These are phyloP conservation scores for Platerodrilus igneus DNA, from an alignment of 2,888 invertebrate genomes.

Conservation along the genomic window DNA sequence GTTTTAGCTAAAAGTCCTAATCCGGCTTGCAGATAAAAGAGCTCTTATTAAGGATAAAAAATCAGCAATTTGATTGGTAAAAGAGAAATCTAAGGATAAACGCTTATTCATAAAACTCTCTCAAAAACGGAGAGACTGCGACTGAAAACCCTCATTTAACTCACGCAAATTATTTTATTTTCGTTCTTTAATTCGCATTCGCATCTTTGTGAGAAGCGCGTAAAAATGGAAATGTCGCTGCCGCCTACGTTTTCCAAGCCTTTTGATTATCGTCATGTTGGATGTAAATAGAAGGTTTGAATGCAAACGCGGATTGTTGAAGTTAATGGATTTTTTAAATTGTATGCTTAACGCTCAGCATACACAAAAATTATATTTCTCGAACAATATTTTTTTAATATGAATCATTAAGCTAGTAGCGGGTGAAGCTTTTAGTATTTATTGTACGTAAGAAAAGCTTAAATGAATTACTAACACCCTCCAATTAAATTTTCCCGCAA, in stretches of 20 bases:
- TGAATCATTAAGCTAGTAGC: no score
- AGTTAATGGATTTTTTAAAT: no score
- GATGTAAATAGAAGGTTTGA: slow-evolving; percentile 12
- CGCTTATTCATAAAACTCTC: no score
- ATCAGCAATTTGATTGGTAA: no score
- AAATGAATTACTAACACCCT: slow-evolving; percentile 21
- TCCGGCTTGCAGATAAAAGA: no score
- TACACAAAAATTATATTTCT: no score
- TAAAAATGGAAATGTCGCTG: slow-evolving; percentile 18
- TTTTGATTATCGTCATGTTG: slow-evolving; percentile 12
- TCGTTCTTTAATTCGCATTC: slow-evolving; percentile 15
- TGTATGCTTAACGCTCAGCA: neutral
- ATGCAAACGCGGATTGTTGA: slow-evolving; percentile 10
- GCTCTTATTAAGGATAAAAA: no score
- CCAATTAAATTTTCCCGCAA: slow-evolving; percentile 24
- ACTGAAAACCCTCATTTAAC: slow-evolving; percentile 18
- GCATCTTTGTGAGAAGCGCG: slow-evolving; percentile 16
- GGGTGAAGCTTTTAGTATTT: no score
- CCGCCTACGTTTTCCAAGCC: slow-evolving; percentile 6
- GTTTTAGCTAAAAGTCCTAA: no score
- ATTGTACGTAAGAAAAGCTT: slow-evolving; percentile 13
- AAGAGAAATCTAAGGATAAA: no score
- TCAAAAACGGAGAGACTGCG: slow-evolving; percentile 18
- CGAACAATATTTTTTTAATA: no score
- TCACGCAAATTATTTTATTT: slow-evolving; percentile 19